Evolutionary conservation across 2,797 vertebrate species (phyloP), one percentile per base, ranked within the genome.

Genomic region (Triplophysa bombifrons): DNA sequence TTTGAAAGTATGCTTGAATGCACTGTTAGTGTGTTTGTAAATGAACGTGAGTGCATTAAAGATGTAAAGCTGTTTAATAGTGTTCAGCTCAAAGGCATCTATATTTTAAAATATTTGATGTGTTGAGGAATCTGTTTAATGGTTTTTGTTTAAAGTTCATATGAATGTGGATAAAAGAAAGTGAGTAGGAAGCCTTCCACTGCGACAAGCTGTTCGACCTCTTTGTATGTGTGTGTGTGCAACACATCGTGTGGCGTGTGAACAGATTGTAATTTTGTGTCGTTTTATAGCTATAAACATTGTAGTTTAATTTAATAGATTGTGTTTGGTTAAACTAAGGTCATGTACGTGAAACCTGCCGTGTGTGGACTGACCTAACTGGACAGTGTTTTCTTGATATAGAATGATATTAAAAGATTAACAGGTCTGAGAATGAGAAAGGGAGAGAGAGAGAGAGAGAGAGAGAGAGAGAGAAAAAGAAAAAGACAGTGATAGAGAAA

Each of bases 371-470:
- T 51, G 51, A 65, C 51, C 51, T 65, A 14, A 46, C 69, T 63
- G 22, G 14, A 81, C 76, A 71, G 44, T 38, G 71, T 78, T 25
- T 22, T 71, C 78, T 60, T 80, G 76, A 69, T 70, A 76, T 78
- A 41, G 58, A 46, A n/a, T 74, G 65, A 74, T 69, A 64, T 74
- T 74, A 72, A 81, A 75, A 81, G 79, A 70, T 81, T 25, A 68
- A 72, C 68, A 44, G n/a, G 34, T 50, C 22, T 74, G n/a, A 63
- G 55, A 79, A 38, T 64, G 51, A 30, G 50, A n/a, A 27, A 75
- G 20, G 41, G 73, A 12, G 48, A n/a, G 30, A 27, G 25, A 27
- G 25, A 27, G 25, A 27, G 25, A 27, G 25, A 27, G 25, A 27
- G 25, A 27, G 25, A 27, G 25, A 27, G 25, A 27, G 25, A 27